phyloP scores from a whole-genome alignment of 2,888 invertebrate genomes.

The Plebejus melissa region DNA sequence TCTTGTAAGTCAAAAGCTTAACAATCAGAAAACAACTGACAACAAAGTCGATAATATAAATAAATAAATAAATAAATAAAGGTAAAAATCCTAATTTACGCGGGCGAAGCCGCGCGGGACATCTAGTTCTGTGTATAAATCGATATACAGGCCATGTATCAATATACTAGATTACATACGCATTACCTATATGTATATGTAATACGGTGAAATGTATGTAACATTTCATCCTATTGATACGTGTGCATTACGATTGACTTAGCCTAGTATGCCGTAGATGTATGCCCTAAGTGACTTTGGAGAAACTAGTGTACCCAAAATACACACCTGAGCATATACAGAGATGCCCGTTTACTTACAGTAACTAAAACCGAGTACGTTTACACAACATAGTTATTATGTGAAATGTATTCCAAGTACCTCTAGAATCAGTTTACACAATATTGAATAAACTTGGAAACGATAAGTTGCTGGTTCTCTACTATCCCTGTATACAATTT shows the following conservation, averaged over 20 bases:
- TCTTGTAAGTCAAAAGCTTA: no score
- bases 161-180: no score
- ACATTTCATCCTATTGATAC: no score
- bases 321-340: background rate
- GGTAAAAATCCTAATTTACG: no score
- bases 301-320: background rate
- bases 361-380: background rate
- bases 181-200: no score
- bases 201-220: no score
- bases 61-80: no score
- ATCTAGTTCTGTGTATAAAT: no score
- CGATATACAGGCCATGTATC: no score
- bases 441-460: background rate
- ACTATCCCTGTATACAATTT: background rate
- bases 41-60: no score
- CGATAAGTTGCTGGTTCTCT: background rate
- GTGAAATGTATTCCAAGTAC: constrained; percentile 13
- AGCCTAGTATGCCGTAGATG: constrained; percentile 1
- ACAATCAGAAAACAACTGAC: no score
- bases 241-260: background rate
- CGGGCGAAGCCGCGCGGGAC: no score
- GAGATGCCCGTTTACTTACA: background rate
- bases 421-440: background rate
- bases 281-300: background rate
- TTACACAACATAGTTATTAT: constrained; percentile 6